phyloP scores from a whole-genome alignment of 1,140 invertebrate species.

The Anoplolepis gracilipes region DNA sequence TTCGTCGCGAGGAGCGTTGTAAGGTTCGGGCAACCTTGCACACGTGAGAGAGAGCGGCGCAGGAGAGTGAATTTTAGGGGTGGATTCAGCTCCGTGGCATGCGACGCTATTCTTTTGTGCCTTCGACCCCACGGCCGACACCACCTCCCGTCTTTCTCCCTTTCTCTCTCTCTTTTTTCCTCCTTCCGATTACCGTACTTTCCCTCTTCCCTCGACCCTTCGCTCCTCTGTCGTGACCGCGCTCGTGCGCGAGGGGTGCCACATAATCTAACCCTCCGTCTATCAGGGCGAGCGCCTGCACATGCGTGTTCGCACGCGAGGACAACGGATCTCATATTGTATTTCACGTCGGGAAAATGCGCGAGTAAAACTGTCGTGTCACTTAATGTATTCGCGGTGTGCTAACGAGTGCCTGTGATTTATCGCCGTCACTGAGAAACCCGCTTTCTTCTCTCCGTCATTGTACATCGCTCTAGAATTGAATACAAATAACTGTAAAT shows the following conservation, averaged over 20 bases:
- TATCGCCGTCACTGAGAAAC: constrained; percentile 12
- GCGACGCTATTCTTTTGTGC: constrained; percentile 81
- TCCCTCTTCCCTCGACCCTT: constrained; percentile 48
- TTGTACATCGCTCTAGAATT: background rate
- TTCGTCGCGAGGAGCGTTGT: constrained; percentile 34
- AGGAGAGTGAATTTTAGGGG: constrained; percentile 77
- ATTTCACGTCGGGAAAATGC: constrained; percentile 28
- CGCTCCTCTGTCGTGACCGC: constrained; percentile 53
- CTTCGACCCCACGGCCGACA: constrained; percentile 73
- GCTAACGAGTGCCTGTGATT: constrained; percentile 55
- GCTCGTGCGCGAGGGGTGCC: constrained; percentile 80
- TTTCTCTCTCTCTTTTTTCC: constrained; percentile 41
- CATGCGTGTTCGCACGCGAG: constrained; percentile 73
- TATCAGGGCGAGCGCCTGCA: constrained; percentile 78
- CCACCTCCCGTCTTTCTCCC: constrained; percentile 35
- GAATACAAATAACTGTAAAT: background rate
- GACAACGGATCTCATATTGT: constrained; percentile 76
- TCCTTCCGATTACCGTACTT: constrained; percentile 26
- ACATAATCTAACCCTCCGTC: constrained; percentile 79
- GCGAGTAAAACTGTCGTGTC: constrained; percentile 47
- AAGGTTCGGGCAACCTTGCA: constrained; percentile 75
- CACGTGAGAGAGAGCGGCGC: constrained; percentile 63
- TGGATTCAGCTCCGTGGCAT: constrained; percentile 75
- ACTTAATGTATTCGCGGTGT: constrained; percentile 52
- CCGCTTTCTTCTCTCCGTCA: background rate